Conservation (phyloP, 23 tunicate genomes). For the Trididemnum clinides region DNA sequence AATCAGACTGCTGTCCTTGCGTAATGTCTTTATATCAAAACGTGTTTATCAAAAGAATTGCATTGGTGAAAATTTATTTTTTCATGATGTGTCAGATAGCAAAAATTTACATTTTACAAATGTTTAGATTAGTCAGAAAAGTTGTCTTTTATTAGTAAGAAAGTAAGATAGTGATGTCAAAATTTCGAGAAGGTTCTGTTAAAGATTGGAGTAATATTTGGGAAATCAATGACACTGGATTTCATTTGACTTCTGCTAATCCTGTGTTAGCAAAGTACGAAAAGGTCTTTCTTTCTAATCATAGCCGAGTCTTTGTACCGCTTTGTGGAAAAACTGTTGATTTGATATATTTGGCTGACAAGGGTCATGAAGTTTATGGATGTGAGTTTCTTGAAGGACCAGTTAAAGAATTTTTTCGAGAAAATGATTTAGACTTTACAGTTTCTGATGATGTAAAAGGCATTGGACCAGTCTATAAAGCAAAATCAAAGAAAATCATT, state of each 20-base stretch:
- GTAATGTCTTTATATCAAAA: too few relatives aligned
- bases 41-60: too few relatives aligned
- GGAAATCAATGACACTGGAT: background rate
- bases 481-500: conserved; percentile 33
- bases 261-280: background rate
- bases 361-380: conserved; percentile 78
- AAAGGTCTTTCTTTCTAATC: background rate
- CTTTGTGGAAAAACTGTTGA: conserved; percentile 90
- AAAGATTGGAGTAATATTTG: background rate
- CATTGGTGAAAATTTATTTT: too few relatives aligned
- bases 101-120: too few relatives aligned
- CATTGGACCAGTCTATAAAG: conserved; percentile 33
- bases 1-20: too few relatives aligned
- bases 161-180: background rate
- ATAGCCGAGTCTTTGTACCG: conserved; percentile 48
- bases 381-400: conserved; percentile 66
- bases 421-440: conserved; percentile 20
- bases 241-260: background rate
- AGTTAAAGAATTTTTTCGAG: conserved; percentile 46
- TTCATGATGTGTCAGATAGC: too few relatives aligned
- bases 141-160: too few relatives aligned
- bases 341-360: conserved; percentile 60
- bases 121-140: too few relatives aligned
- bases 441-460: background rate
- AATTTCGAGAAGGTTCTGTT: background rate